phyloP scores from a whole-genome alignment of 1,140 invertebrate species.

The Mycetomoellerius zeteki region DNA sequence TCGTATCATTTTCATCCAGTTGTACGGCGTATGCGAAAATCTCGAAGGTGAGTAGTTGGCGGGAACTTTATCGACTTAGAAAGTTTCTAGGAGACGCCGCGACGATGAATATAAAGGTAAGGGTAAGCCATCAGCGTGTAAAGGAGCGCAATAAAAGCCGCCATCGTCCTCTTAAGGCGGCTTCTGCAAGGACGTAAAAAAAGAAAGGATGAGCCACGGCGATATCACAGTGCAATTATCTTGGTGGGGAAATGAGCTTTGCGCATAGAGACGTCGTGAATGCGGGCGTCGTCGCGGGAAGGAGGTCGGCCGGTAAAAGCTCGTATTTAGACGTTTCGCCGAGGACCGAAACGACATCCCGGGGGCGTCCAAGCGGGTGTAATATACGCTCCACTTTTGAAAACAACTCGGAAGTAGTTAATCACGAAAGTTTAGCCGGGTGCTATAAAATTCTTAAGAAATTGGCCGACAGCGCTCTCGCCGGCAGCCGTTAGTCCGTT shows the following conservation, averaged over 20 bases:
- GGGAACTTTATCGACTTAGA: conserved; percentile 74
- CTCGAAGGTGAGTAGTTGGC: conserved; percentile 69
- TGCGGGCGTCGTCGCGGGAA: conserved; percentile 70
- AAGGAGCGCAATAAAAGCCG: conserved; percentile 71
- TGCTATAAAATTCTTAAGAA: conserved; percentile 76
- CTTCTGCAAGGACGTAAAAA: conserved; percentile 37
- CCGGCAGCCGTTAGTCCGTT: conserved; percentile 25
- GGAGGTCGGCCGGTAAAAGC: conserved; percentile 79
- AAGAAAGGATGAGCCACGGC: conserved; percentile 75
- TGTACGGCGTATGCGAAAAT: conserved; percentile 62
- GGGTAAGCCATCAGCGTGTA: conserved; percentile 63
- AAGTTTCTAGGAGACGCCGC: conserved; percentile 68
- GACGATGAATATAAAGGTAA: conserved; percentile 67
- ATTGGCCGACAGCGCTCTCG: conserved; percentile 71
- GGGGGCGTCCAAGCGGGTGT: conserved; percentile 74
- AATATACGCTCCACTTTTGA: conserved; percentile 73
- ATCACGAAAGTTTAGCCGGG: conserved; percentile 67
- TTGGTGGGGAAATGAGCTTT: conserved; percentile 83
- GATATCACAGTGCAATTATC: conserved; percentile 84
- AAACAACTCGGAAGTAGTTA: conserved; percentile 70
- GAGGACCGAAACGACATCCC: conserved; percentile 70
- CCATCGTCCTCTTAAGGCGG: not conserved
- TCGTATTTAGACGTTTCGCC: conserved; percentile 75
- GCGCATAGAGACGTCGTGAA: conserved; percentile 73
- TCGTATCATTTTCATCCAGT: conserved; percentile 36